Conservation (phyloP, 2,888 invertebrate species). For the Ypsolopha scabrella region DNA sequence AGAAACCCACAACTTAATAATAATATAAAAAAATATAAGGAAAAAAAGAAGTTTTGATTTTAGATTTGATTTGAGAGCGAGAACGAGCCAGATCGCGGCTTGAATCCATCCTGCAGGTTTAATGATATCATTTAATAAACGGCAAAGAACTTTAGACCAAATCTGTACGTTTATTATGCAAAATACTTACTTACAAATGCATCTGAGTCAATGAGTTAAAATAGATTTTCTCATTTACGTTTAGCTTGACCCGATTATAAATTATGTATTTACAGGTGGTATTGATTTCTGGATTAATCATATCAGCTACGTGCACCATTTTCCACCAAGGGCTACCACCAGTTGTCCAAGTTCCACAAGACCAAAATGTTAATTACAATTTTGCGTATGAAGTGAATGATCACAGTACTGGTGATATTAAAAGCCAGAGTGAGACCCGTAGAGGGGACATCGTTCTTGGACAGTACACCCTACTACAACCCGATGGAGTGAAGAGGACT, state of each 20-base stretch:
- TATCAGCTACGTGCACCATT: conserved; percentile 42
- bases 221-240: not conserved
- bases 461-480: conserved; percentile 64
- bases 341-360: conserved; percentile 5
- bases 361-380: conserved; percentile 40
- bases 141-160: no score
- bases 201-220: conserved; percentile 1
- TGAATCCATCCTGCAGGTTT: no score
- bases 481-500: conserved; percentile 65
- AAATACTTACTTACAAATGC: not conserved
- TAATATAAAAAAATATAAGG: no score
- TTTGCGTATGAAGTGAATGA: conserved; percentile 70
- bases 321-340: conserved; percentile 34
- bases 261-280: conserved; percentile 19
- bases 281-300: conserved; percentile 28
- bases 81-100: not conserved
- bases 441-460: conserved; percentile 64
- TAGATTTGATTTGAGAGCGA: no score
- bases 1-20: no score
- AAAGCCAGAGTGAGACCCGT: conserved; percentile 63
- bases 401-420: conserved; percentile 62
- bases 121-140: no score
- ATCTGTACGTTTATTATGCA: no score
- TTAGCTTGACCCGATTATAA: not conserved
- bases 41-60: no score